These are phyloP conservation scores for Clunio marinus DNA, from an alignment of 2,888 invertebrate species.

Conservation along the genomic window DNA sequence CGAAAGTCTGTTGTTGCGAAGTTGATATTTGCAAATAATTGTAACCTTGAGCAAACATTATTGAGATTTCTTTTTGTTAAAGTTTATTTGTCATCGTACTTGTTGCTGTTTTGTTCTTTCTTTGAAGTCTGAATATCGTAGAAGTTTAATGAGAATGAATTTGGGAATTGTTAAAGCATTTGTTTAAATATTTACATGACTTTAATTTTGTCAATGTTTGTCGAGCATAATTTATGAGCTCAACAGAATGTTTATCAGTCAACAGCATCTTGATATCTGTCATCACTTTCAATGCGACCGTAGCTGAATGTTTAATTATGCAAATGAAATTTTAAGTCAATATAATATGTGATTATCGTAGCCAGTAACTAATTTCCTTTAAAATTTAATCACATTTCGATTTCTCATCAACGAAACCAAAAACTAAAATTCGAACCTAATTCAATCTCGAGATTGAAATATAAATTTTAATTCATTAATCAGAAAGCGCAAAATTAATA, in stretches of 20 bases:
- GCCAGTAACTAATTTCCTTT: slow-evolving; percentile 3
- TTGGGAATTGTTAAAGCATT: too few species aligned
- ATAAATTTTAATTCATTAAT: slow-evolving; percentile 29
- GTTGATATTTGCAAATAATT: slow-evolving; percentile 22
- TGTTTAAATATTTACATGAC: too few species aligned
- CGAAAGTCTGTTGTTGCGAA: not conserved
- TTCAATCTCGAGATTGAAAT: slow-evolving; percentile 5
- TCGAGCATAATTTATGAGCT: too few species aligned
- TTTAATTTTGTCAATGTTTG: too few species aligned
- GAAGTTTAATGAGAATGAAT: too few species aligned
- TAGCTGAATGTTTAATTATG: slow-evolving; percentile 27
- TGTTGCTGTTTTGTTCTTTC: slow-evolving; percentile 8
- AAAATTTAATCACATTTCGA: slow-evolving; percentile 18
- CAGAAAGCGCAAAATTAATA: not conserved
- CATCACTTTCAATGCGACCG: slow-evolving; percentile 10
- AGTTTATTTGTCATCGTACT: not conserved
- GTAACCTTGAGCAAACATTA: slow-evolving; percentile 20
- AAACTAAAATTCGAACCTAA: not conserved
- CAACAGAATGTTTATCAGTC: not conserved
- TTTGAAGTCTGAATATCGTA: too few species aligned
- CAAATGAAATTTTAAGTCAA: slow-evolving; percentile 24
- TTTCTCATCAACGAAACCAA: not conserved
- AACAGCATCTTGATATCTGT: slow-evolving; percentile 13
- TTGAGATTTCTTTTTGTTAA: not conserved
- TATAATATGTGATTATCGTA: not conserved